Evolutionary conservation across 2,888 invertebrate genomes (phyloP).

Genomic region (Ormyrus thymus): DNA sequence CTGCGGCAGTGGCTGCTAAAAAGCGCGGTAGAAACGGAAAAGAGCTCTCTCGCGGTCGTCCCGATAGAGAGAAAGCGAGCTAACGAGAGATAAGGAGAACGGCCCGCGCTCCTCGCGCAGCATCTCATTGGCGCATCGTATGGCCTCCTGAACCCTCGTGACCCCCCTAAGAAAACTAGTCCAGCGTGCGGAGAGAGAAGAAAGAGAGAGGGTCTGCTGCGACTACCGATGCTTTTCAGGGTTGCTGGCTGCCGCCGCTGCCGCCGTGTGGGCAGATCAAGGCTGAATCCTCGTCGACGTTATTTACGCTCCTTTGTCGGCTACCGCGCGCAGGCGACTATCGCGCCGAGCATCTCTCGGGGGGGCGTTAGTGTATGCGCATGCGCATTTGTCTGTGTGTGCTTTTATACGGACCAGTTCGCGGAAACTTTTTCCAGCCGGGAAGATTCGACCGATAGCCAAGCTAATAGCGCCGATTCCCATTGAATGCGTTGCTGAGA

Average conservation of each 20-base stretch:
- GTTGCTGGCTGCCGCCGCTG: too few relatives aligned
- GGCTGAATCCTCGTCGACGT: constrained; percentile 23
- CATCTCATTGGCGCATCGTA: constrained; percentile 59
- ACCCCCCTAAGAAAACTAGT: constrained; percentile 65
- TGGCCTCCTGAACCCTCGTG: constrained; percentile 70
- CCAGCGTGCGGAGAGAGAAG: constrained; percentile 51
- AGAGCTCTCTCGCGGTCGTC: too few relatives aligned
- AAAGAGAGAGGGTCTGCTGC: constrained; percentile 22
- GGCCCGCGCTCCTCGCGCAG: constrained; percentile 22
- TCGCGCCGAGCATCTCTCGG: constrained; percentile 11
- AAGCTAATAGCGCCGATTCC: constrained; percentile 31
- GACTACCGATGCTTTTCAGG: background rate
- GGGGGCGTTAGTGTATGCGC: too few relatives aligned
- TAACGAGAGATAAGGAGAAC: constrained; percentile 18
- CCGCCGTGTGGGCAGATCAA: constrained; percentile 34
- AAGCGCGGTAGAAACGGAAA: too few relatives aligned
- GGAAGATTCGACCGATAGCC: constrained; percentile 6
- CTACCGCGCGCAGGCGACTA: constrained; percentile 5
- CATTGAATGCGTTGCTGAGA: constrained; percentile 8
- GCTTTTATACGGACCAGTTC: constrained; percentile 18
- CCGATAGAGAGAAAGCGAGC: constrained; percentile 29
- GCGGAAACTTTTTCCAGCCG: too few relatives aligned
- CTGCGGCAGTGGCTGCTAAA: too few relatives aligned
- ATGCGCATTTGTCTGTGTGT: too few relatives aligned
- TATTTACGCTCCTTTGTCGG: constrained; percentile 49